Base-by-base conservation (phyloP, 1,140 invertebrate species). In the Leptinotarsa lineolata region DNA sequence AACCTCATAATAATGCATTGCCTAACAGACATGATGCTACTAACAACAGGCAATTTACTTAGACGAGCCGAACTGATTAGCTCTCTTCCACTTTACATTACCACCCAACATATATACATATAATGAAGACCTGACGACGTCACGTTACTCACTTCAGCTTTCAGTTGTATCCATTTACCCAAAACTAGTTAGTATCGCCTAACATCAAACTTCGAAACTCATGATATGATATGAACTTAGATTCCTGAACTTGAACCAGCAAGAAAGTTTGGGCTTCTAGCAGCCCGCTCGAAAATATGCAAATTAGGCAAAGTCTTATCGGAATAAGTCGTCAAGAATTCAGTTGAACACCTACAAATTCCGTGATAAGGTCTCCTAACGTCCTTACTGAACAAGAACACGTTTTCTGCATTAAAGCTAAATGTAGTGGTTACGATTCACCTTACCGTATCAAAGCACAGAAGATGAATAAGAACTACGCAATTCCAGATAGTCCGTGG, bases 241-340 rank as follows among this genome's bases (percentile, higher is more conserved):
- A 39, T 39, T 11, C 3, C 30, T 39, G 30, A 39, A 39, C 30
- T 39, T 39, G 30, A 39, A 39, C 30, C 30, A 54, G 48, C 48
- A 54, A 18, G 48, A 54, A 54, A 54, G 3, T 54, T 54, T 18
- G 48, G 13, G 48, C 6, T 16, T 54, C 15, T 8, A 54, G 15
- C n/a, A 18, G 16, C 48, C 16, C 16, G n/a, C n/a, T 54, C 48
- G 8, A 54, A 54, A 54, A 54, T 54, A 54, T 54, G 48, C 15
- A 54, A 54, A 54, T 54, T 8, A 54, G n/a, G 48, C 15, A 39
- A 54, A 4, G 48, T 54, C 48, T 54, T 54, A 54, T 54, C 48
- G n/a, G 13, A 54, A 54, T 54, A 13, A 54, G 48, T 54, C 48
- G 48, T 54, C 48, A 54, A 54, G 48, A 54, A 54, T 54, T 54